These are phyloP conservation scores for Pimpla rufipes DNA, from an alignment of 2,888 invertebrate genomes.

Conservation along the genomic window DNA sequence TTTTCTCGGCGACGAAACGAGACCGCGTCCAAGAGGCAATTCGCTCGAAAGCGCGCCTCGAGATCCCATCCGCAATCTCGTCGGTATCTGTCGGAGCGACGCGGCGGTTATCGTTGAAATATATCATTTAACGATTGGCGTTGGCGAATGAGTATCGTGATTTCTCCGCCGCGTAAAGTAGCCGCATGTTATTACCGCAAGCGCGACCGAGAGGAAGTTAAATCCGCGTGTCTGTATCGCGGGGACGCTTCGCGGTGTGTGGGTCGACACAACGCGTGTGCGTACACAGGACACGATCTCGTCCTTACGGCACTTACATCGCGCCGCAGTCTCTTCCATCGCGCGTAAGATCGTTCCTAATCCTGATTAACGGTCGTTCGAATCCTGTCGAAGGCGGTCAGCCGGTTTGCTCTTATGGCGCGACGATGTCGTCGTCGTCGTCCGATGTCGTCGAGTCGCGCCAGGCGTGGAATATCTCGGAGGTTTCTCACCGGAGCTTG, in stretches of 20 bases:
- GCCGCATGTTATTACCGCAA: background rate
- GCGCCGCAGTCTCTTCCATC: slow-evolving; percentile 38
- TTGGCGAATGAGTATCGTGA: slow-evolving; percentile 15
- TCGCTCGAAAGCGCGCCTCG: background rate
- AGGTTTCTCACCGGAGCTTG: background rate
- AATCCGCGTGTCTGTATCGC: background rate
- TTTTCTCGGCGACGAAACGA: background rate
- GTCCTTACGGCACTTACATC: slow-evolving; percentile 16
- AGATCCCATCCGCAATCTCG: slow-evolving; percentile 21
- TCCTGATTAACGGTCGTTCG: slow-evolving; percentile 66
- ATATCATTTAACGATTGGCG: slow-evolving; percentile 28
- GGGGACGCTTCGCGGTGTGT: background rate
- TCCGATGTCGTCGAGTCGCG: background rate
- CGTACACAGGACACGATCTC: slow-evolving; percentile 6
- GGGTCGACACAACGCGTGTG: background rate
- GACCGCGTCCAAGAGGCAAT: background rate
- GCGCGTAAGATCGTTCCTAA: slow-evolving; percentile 52
- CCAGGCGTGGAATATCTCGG: background rate
- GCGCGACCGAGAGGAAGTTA: background rate
- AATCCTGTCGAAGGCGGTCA: slow-evolving; percentile 51
- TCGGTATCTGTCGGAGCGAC: background rate
- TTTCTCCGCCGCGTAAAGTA: background rate
- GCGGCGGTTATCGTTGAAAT: slow-evolving; percentile 16
- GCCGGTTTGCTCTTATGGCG: slow-evolving; percentile 42
- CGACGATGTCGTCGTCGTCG: slow-evolving; percentile 1